Base-by-base conservation (phyloP, 2,888 invertebrate genomes). In the Zonitis immaculata region DNA sequence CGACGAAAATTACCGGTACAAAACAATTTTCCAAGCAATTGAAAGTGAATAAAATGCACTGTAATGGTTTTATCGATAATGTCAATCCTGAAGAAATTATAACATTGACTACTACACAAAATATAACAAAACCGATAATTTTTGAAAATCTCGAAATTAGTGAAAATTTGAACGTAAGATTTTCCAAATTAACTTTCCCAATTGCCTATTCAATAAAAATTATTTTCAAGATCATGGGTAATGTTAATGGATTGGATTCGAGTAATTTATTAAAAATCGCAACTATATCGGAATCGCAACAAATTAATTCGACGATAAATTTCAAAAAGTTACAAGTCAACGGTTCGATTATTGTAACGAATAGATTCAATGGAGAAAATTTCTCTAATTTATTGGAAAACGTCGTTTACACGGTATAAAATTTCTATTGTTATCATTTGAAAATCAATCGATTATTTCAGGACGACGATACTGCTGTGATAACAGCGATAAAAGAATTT, bases 101-200 rank as follows among this genome's bases (percentile, higher is more conserved):
- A 1, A 78, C 78, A 1, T 57, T 81, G 1, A 68, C 73, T 11
- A 73, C 73, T 27, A 60, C 73, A 6, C 80, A 82, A 62, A 74
- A 72, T 57, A 57, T 79, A 7, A 60, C 72, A 0, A 76, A 79
- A 1, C 68, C 70, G 55, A 78, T 80, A 4, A 78, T 76, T 0
- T 84, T 85, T 56, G 72, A 76, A 9, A 72, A 81, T 59, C 68
- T 84, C 39, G 77, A 77, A 65, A 73, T 84, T 0, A 73, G 76
- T 0, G 78, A 78, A 62, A 67, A 63, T 43, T 66, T 83, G 4
- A 70, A 78, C 67, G 83, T 82, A 67, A 55, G 59, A n/a, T n/a
- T n/a, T n/a, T n/a, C n/a, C n/a, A n/a, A n/a, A n/a, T n/a, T n/a
- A n/a, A n/a, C n/a, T n/a, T n/a, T n/a, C n/a, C n/a, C n/a, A n/a